Evolutionary conservation across 2,797 vertebrate genomes (phyloP).

Genomic region (Lepilemur septentrionalis): DNA sequence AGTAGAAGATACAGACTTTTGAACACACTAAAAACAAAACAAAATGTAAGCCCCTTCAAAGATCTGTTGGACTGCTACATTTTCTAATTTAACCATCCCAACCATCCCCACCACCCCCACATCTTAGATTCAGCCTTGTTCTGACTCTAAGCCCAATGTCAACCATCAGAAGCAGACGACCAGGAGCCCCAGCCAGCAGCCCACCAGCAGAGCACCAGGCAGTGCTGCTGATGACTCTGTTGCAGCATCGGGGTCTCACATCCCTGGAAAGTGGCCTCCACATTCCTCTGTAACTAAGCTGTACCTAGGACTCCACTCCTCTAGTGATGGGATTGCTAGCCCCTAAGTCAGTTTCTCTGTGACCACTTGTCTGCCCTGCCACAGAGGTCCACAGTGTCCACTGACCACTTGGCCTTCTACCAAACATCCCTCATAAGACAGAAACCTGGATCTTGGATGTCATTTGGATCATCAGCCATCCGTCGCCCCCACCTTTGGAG

Average conservation of each 20-base stretch:
- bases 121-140: not conserved
- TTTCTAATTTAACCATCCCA: not conserved
- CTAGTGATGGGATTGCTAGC: not conserved
- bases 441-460: not conserved
- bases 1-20: not conserved
- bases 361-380: not conserved
- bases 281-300: not conserved
- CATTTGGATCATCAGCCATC: not conserved
- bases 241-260: fast-evolving
- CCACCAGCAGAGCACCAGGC: too few relatives aligned
- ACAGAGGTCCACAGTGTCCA: not conserved
- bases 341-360: not conserved
- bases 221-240: not conserved
- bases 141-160: not conserved
- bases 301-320: not conserved
- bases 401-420: not conserved
- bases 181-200: not conserved
- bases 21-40: not conserved
- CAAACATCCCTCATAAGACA: not conserved
- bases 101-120: fast-evolving
- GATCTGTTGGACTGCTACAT: not conserved
- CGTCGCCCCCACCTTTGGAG: too few relatives aligned
- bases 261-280: not conserved
- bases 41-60: not conserved
- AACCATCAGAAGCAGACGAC: not conserved